Percentiles rank a stretch among this genome's conserved stretches.
Conservation (phyloP, 2,113 vertebrate species). For the Speoplatyrhinus poulsoni region DNA sequence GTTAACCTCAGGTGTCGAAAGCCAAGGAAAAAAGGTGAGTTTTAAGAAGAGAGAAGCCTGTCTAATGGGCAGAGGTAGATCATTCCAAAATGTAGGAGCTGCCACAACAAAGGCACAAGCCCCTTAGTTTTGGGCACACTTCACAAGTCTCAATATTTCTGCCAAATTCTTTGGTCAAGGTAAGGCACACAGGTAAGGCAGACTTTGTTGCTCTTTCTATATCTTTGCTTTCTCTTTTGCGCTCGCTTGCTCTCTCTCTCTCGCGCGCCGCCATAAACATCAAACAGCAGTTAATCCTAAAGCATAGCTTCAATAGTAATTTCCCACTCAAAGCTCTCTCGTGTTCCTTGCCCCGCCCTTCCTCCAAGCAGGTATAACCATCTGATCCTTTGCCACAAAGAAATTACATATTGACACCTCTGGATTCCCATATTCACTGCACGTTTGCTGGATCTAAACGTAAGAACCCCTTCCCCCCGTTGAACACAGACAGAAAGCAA, state of each 20-base stretch:
- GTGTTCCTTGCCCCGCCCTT: neutral
- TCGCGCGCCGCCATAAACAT: conserved; percentile 8
- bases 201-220: neutral
- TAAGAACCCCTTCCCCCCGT: conserved; percentile 14
- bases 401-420: conserved; percentile 52
- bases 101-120: too few relatives aligned
- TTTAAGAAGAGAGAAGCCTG: too few relatives aligned
- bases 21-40: too few relatives aligned
- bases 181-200: neutral
- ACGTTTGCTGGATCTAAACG: conserved; percentile 32
- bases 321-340: conserved; percentile 27
- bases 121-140: too few relatives aligned
- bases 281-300: conserved; percentile 7
- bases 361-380: conserved; percentile 23
- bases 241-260: neutral
- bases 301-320: conserved; percentile 35
- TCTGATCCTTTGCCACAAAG: conserved; percentile 52
- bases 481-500: conserved; percentile 11
- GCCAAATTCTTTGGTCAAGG: conserved; percentile 13
- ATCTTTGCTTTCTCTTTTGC: neutral
- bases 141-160: neutral
- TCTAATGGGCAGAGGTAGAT: too few relatives aligned
- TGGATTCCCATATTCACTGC: conserved; percentile 46
- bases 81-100: too few relatives aligned
- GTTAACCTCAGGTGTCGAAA: too few relatives aligned